phyloP scores from a whole-genome alignment of 37 sponge, comb jelly and placozoan genomes.

The Agelas oroides region DNA sequence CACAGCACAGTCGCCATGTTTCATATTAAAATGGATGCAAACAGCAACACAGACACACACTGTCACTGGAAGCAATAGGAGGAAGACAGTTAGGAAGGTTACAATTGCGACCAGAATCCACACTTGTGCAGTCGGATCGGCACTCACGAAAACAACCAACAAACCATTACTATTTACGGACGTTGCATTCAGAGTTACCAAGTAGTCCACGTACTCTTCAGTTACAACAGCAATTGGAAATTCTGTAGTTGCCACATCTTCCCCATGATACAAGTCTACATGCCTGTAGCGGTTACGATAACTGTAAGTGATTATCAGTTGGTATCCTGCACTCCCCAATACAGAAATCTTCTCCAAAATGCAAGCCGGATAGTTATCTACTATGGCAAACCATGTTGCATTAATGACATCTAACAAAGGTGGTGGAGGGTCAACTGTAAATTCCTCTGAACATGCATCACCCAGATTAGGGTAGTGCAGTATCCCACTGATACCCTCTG shows the following conservation, averaged over 20 bases:
- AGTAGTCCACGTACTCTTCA: neutral
- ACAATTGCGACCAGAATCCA: neutral
- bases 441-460: neutral
- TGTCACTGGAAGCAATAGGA: neutral
- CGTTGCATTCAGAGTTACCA: neutral
- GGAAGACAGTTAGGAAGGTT: neutral
- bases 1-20: neutral
- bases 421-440: too few relatives aligned
- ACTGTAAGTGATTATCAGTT: constrained; percentile 18
- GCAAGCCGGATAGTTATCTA: constrained; percentile 8
- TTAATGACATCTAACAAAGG: neutral
- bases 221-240: constrained; percentile 20
- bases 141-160: neutral
- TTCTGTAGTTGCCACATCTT: neutral
- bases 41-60: neutral
- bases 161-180: neutral
- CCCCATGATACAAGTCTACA: neutral
- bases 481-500: neutral
- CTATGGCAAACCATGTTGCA: neutral
- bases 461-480: neutral
- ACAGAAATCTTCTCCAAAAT: neutral
- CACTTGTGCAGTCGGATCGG: neutral
- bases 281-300: neutral
- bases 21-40: neutral
- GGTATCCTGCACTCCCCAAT: neutral